Evolutionary conservation across 2,888 invertebrate genomes (phyloP).

Genomic region (Drosophila koepferae): DNA sequence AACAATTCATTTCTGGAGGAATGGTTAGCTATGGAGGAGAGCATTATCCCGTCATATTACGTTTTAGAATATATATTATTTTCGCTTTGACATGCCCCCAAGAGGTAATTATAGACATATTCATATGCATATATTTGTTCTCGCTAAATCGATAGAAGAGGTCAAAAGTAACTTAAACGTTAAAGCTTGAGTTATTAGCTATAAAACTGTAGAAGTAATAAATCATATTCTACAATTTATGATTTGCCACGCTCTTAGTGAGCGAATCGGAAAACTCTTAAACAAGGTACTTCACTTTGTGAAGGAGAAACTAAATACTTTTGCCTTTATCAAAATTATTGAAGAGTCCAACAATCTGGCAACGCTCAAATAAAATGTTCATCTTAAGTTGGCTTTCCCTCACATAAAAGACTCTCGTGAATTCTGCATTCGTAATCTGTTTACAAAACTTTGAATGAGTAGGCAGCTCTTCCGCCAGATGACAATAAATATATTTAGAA

Average conservation of each 20-base stretch:
- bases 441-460: conserved; percentile 14
- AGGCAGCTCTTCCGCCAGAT: background rate
- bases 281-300: background rate
- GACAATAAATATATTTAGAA: conserved; percentile 12
- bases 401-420: background rate
- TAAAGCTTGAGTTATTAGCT: background rate
- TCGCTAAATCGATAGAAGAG: background rate
- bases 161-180: background rate
- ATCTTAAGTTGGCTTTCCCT: background rate
- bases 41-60: background rate
- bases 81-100: background rate
- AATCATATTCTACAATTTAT: no score
- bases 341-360: background rate
- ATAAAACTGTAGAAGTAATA: background rate
- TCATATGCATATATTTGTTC: background rate
- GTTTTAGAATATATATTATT: background rate
- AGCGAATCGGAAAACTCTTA: no score
- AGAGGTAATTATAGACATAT: background rate
- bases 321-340: no score
- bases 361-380: background rate
- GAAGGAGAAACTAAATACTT: background rate
- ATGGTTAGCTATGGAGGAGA: background rate
- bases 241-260: background rate
- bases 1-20: background rate
- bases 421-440: background rate